phyloP scores from a whole-genome alignment of 2,797 vertebrate species.

The Prunella strophiata region DNA sequence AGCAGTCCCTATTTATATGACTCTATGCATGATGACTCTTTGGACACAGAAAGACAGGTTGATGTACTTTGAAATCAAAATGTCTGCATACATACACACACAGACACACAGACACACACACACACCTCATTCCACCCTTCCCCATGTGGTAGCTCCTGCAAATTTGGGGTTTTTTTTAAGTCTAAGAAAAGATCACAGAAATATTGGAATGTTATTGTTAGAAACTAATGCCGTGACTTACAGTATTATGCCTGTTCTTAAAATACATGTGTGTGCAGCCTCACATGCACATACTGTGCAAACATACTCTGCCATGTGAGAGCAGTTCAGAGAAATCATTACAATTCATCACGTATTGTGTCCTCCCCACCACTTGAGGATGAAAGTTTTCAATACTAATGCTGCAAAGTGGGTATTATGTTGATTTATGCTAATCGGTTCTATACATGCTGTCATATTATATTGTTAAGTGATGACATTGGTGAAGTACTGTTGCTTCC shows the following conservation, averaged over 20 bases:
- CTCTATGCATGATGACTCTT: slow-evolving; percentile 11
- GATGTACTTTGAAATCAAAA: slow-evolving; percentile 59
- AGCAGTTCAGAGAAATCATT: slow-evolving; percentile 9
- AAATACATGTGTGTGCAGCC: neutral
- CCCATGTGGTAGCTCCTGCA: neutral
- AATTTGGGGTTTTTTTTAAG: neutral
- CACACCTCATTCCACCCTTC: neutral
- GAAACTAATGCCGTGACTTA: neutral
- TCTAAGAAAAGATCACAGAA: neutral
- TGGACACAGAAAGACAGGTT: neutral
- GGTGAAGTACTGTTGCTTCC: slow-evolving; percentile 49
- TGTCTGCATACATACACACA: neutral
- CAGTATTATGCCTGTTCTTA: neutral
- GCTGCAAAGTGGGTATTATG: slow-evolving; percentile 64
- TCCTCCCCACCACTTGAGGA: slow-evolving; percentile 18
- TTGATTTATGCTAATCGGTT: slow-evolving; percentile 70
- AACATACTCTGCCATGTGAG: neutral
- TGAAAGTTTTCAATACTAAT: slow-evolving; percentile 65
- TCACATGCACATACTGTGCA: neutral
- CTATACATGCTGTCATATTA: slow-evolving; percentile 55
- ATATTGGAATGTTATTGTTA: neutral
- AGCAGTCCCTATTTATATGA: neutral
- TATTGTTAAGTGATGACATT: slow-evolving; percentile 50
- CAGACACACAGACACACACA: too few species aligned
- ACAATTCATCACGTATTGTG: neutral